Conservation (phyloP, 1,140 invertebrate species). For the Sinella curviseta region DNA sequence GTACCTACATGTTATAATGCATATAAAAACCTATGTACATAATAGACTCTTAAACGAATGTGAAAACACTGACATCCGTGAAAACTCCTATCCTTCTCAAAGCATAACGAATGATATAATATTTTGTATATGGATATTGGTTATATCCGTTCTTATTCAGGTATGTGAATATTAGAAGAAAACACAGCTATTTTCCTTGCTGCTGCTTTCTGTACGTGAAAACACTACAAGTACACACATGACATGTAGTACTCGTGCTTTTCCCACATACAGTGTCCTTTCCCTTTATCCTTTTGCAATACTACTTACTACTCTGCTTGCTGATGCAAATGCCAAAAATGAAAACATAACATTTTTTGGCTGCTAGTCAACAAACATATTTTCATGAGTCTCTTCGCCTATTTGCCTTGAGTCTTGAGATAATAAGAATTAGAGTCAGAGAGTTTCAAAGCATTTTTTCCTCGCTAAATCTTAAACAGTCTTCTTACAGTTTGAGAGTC, state of each 20-base stretch:
- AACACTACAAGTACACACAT: neutral
- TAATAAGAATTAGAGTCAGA: too few species aligned
- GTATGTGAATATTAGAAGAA: too few species aligned
- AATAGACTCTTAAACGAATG: neutral
- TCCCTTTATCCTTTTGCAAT: neutral
- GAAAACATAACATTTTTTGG: neutral
- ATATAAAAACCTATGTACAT: too few species aligned
- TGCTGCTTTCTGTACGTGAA: too few species aligned
- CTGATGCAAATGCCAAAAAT: slow-evolving; percentile 6
- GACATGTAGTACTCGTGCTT: neutral
- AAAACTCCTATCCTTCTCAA: neutral
- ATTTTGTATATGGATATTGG: neutral
- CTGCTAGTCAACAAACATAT: neutral
- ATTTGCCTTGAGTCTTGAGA: too few species aligned
- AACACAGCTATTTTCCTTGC: too few species aligned
- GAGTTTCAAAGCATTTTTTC: neutral
- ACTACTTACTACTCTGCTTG: neutral
- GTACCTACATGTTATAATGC: too few species aligned
- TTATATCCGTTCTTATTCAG: too few species aligned
- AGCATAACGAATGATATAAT: neutral
- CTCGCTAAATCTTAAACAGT: neutral
- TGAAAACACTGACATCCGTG: neutral
- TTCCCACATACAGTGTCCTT: neutral
- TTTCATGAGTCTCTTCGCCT: neutral
- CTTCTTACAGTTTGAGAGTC: neutral